Evolutionary conservation across 2,113 vertebrate genomes (phyloP).

Genomic region (Sula dactylatra): DNA sequence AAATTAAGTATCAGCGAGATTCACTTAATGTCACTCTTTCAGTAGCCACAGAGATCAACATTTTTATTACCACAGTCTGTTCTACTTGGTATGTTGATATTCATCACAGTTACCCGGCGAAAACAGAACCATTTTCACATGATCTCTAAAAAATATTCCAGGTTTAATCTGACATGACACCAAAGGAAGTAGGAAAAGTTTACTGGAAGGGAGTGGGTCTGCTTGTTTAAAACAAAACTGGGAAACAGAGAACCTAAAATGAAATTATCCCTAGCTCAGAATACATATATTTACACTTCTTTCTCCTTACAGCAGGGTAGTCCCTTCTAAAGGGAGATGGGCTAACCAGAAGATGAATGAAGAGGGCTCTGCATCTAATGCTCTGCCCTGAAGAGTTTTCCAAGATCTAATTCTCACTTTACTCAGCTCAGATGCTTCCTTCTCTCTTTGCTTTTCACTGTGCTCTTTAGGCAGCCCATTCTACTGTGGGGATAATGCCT

Average conservation of each 20-base stretch:
- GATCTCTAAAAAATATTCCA: background rate
- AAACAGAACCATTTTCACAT: conserved; percentile 7
- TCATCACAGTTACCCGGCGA: background rate
- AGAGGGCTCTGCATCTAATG: background rate
- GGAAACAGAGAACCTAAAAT: background rate
- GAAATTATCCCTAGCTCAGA: background rate
- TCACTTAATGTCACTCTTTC: background rate
- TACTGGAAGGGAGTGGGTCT: background rate
- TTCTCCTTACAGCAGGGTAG: background rate
- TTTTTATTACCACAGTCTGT: conserved; percentile 9
- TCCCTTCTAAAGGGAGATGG: background rate
- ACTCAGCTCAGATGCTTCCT: background rate
- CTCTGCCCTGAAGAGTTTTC: background rate
- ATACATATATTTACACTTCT: background rate
- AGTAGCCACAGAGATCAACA: conserved; percentile 1
- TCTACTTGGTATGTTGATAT: conserved; percentile 8
- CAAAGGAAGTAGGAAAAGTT: conserved; percentile 3
- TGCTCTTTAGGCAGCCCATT: background rate
- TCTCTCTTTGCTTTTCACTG: background rate
- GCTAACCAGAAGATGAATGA: background rate
- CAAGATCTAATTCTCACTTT: background rate
- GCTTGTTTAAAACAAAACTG: background rate
- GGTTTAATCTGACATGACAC: background rate
- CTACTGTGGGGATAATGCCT: background rate
- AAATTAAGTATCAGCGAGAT: conserved; percentile 7